Evolutionary conservation across 1,140 invertebrate species (phyloP).

Genomic region (Drosophila lowei): DNA sequence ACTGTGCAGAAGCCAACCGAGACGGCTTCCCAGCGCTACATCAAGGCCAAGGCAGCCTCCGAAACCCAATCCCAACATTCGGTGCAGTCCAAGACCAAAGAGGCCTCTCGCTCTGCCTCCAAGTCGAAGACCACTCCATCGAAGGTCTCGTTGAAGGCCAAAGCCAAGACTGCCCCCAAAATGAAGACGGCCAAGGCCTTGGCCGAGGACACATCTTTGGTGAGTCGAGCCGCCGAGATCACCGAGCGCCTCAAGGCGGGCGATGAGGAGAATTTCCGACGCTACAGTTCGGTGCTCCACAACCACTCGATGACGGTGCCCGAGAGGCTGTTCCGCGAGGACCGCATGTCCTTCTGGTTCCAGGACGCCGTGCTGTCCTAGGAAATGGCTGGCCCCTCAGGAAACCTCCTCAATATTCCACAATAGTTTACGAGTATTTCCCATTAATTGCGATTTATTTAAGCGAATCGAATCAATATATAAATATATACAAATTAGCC

Average conservation of each 20-base stretch:
- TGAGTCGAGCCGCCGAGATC: conserved; percentile 29
- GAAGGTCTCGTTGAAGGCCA: too few relatives aligned
- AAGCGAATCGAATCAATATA: not conserved
- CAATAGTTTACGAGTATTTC: too few relatives aligned
- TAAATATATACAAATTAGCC: conserved; percentile 21
- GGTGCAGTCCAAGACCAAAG: not conserved
- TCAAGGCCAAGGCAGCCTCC: not conserved
- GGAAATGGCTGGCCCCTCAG: not conserved
- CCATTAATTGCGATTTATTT: conserved; percentile 21
- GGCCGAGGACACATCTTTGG: conserved; percentile 16
- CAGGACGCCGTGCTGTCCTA: conserved; percentile 65
- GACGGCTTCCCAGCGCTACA: not conserved
- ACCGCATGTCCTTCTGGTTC: conserved; percentile 66
- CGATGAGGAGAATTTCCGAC: conserved; percentile 47
- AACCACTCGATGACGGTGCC: conserved; percentile 38
- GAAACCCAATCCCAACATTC: not conserved
- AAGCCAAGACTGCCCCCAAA: too few relatives aligned
- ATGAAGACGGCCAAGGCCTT: not conserved
- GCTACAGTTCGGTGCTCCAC: conserved; percentile 32
- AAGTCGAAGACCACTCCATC: not conserved
- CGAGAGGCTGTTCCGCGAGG: conserved; percentile 19
- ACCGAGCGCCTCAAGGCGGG: conserved; percentile 53
- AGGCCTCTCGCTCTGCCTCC: not conserved
- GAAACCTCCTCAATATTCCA: too few relatives aligned
- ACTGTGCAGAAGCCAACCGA: not conserved